Evolutionary conservation across 2,888 invertebrate species (phyloP).

Genomic region (Aphrophora alni): DNA sequence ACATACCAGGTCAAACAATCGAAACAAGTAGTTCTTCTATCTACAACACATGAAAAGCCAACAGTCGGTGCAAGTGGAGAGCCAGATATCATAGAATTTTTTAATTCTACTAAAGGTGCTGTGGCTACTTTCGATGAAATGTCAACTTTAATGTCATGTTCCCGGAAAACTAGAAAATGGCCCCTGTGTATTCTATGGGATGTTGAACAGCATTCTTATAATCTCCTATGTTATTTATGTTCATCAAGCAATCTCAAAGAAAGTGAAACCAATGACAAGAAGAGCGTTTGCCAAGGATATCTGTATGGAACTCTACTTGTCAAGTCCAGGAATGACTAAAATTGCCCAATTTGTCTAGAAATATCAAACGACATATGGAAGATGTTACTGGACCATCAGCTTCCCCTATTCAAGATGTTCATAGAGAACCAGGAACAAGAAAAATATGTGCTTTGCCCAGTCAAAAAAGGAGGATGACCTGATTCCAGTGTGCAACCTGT

Average conservation of each 20-base stretch:
- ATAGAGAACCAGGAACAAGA: too few relatives aligned
- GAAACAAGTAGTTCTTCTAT: slow-evolving; percentile 4
- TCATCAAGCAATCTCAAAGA: too few relatives aligned
- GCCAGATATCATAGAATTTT: slow-evolving; percentile 14
- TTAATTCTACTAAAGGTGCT: slow-evolving; percentile 2
- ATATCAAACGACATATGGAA: too few relatives aligned
- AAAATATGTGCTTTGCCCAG: too few relatives aligned
- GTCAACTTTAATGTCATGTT: too few relatives aligned
- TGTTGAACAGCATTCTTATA: too few relatives aligned
- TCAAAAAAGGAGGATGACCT: too few relatives aligned
- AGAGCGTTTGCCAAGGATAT: slow-evolving; percentile 2
- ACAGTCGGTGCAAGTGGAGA: slow-evolving; percentile 7
- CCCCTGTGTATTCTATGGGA: slow-evolving; percentile 3
- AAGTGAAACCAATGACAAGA: background rate
- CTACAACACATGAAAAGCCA: too few relatives aligned
- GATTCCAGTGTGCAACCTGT: too few relatives aligned
- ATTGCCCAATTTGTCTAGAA: too few relatives aligned
- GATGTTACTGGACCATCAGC: too few relatives aligned
- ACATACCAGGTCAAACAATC: background rate
- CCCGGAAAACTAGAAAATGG: background rate
- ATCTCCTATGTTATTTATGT: slow-evolving; percentile 6
- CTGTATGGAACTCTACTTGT: background rate
- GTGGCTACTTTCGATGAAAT: background rate
- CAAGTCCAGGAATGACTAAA: background rate
- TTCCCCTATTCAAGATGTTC: too few relatives aligned